Evolutionary conservation across 2,113 vertebrate genomes (phyloP).

Genomic region (Lampris megalopsis): DNA sequence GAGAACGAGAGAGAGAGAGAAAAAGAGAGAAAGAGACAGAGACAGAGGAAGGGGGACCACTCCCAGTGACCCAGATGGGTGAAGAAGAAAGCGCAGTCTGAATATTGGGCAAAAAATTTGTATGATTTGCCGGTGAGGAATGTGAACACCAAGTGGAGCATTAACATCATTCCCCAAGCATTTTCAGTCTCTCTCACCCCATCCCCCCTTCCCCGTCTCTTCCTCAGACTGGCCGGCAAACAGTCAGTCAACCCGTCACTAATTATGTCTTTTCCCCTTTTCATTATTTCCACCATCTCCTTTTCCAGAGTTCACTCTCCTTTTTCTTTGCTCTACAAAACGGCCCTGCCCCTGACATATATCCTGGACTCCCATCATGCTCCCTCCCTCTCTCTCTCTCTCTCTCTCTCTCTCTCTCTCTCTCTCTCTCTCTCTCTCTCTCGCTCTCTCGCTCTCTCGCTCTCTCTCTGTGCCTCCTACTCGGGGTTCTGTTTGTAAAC

Average conservation of each 20-base stretch:
- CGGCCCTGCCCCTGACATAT: slow-evolving; percentile 38
- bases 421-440: slow-evolving; percentile 16
- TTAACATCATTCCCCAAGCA: slow-evolving; percentile 71
- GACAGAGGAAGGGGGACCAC: slow-evolving; percentile 9
- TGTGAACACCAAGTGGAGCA: slow-evolving; percentile 74
- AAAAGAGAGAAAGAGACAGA: neutral
- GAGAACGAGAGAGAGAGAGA: slow-evolving; percentile 12
- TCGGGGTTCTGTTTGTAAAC: slow-evolving; percentile 73
- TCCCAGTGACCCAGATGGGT: slow-evolving; percentile 46
- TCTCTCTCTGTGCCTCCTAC: slow-evolving; percentile 36
- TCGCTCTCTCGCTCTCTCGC: slow-evolving; percentile 25
- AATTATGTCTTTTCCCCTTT: slow-evolving; percentile 51
- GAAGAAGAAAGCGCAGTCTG: slow-evolving; percentile 42
- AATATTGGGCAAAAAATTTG: slow-evolving; percentile 56
- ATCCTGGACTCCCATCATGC: slow-evolving; percentile 47
- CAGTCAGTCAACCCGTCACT: slow-evolving; percentile 52
- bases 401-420: neutral
- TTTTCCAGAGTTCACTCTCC: slow-evolving; percentile 33
- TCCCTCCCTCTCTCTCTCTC: slow-evolving; percentile 25
- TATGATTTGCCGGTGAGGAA: slow-evolving; percentile 74
- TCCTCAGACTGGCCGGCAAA: slow-evolving; percentile 35
- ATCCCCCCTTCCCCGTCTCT: slow-evolving; percentile 15
- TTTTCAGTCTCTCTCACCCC: slow-evolving; percentile 53
- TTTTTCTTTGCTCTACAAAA: slow-evolving; percentile 43
- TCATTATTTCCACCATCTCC: slow-evolving; percentile 37